These are phyloP conservation scores for Oscheius onirici DNA, from an alignment of 2,888 invertebrate genomes.

Conservation along the genomic window DNA sequence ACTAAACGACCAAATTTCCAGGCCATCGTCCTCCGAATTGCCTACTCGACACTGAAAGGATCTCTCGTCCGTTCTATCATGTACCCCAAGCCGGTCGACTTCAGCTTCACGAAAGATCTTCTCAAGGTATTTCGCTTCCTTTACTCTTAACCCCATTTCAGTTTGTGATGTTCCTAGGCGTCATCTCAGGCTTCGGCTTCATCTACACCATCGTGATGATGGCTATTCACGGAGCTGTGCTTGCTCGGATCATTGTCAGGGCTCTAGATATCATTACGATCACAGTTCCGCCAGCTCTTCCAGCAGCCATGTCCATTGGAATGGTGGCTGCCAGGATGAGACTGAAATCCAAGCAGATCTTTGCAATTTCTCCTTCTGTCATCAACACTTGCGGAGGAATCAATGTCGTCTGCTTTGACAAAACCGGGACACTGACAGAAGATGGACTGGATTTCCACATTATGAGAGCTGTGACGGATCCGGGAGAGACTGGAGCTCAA, in stretches of 20 bases:
- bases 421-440: constrained; percentile 73
- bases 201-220: constrained; percentile 86
- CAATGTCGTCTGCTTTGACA: constrained; percentile 75
- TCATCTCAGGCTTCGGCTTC: constrained; percentile 52
- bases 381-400: constrained; percentile 75
- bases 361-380: constrained; percentile 75
- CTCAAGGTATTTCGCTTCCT: constrained; percentile 54
- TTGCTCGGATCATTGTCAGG: constrained; percentile 78
- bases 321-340: constrained; percentile 74
- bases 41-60: constrained; percentile 78
- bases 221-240: constrained; percentile 74
- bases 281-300: constrained; percentile 89
- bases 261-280: constrained; percentile 90
- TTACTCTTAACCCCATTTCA: constrained; percentile 19
- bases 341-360: constrained; percentile 73
- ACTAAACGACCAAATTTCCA: constrained; percentile 49
- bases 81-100: constrained; percentile 77
- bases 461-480: constrained; percentile 39
- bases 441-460: constrained; percentile 71
- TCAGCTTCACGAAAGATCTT: constrained; percentile 77
- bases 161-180: constrained; percentile 50
- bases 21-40: constrained; percentile 85
- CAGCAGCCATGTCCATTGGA: constrained; percentile 76
- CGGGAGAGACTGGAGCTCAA: background rate
- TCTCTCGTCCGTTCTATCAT: constrained; percentile 77